Conservation (phyloP, 2,113 vertebrate species). For the Takifugu flavidus region DNA sequence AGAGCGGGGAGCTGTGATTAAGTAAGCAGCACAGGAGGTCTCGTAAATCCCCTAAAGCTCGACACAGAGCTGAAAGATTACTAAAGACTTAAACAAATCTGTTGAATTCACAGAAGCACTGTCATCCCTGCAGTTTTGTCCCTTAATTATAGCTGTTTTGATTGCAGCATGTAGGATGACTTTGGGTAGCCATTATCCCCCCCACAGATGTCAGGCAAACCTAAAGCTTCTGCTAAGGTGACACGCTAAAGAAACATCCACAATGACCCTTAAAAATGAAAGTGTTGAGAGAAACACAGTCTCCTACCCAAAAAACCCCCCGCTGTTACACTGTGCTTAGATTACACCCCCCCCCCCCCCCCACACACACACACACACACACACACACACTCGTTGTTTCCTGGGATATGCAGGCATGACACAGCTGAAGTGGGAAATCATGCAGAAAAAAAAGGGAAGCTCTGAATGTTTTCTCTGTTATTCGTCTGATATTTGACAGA, state of each 20-base stretch:
- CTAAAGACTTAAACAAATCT: conserved; percentile 46
- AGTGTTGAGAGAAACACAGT: background rate
- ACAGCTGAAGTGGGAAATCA: no score
- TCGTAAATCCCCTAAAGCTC: conserved; percentile 62
- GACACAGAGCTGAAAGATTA: conserved; percentile 52
- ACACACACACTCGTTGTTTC: no score
- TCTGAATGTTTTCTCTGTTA: no score
- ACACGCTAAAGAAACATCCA: background rate
- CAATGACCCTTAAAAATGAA: background rate
- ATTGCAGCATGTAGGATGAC: background rate
- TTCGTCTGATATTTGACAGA: no score
- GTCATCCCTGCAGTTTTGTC: background rate
- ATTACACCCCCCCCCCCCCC: no score
- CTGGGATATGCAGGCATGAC: no score
- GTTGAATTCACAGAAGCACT: conserved; percentile 39
- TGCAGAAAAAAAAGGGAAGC: no score
- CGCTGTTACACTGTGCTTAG: no score
- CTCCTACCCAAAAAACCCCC: no score
- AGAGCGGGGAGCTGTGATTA: conserved; percentile 47
- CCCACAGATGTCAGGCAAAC: conserved; percentile 6
- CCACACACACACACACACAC: no score
- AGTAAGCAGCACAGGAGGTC: conserved; percentile 30
- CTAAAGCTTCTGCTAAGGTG: background rate
- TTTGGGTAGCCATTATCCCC: conserved; percentile 3
- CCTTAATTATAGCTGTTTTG: conserved; percentile 4